These are phyloP conservation scores for Tenebrosternarchus preto DNA, from an alignment of 2,113 vertebrate genomes.

Conservation along the genomic window DNA sequence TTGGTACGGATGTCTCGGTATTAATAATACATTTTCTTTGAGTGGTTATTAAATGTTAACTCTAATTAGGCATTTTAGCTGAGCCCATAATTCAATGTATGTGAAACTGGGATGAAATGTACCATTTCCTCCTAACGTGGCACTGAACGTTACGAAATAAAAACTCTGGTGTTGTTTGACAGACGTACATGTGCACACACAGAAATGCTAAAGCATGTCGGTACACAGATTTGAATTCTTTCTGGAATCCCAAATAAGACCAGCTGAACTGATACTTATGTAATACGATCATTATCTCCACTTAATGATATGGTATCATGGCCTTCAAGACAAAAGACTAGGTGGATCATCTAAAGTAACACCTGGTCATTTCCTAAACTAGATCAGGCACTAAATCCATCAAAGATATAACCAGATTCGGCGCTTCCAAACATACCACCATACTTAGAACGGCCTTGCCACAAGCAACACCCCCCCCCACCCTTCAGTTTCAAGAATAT, in stretches of 20 bases:
- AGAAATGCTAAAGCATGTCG: neutral
- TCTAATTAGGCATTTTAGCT: neutral
- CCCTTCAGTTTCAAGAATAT: neutral
- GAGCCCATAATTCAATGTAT: neutral
- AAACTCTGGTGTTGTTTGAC: neutral
- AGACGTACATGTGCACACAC: neutral
- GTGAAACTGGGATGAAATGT: neutral
- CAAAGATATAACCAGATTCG: neutral
- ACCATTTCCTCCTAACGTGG: neutral
- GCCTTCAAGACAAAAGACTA: neutral
- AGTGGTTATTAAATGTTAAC: neutral
- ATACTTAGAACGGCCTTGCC: neutral
- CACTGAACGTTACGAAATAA: neutral
- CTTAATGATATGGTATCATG: constrained; percentile 1
- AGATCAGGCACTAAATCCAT: constrained; percentile 1
- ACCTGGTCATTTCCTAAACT: neutral
- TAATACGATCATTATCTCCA: constrained; percentile 13
- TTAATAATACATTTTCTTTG: neutral
- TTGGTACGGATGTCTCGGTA: neutral
- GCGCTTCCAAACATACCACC: neutral
- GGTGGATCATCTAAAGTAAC: neutral
- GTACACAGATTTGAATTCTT: constrained; percentile 16
- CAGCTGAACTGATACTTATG: neutral
- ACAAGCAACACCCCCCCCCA: neutral
- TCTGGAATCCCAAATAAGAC: constrained; percentile 4